Evolutionary conservation across 1,140 invertebrate species (phyloP).

Genomic region (Calosoma granatense): DNA sequence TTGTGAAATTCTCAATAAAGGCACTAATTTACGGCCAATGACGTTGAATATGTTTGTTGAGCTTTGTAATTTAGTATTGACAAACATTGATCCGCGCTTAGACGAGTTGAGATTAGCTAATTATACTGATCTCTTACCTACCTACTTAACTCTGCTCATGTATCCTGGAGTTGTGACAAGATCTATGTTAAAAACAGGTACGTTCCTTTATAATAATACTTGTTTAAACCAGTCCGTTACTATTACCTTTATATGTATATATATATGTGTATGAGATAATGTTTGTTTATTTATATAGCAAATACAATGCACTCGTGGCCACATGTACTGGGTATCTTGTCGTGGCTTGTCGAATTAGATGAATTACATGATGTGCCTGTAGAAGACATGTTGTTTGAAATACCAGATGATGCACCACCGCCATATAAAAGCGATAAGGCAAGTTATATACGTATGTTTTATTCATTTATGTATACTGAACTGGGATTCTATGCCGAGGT

Average conservation of each 20-base stretch:
- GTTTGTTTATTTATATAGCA: background rate
- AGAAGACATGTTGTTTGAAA: background rate
- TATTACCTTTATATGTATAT: no score
- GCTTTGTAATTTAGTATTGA: background rate
- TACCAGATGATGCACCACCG: background rate
- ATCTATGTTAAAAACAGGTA: background rate
- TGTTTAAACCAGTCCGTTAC: no score
- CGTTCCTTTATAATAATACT: no score
- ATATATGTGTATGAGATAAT: no score
- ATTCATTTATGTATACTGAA: background rate
- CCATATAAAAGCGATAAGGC: background rate
- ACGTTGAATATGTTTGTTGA: background rate
- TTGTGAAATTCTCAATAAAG: background rate
- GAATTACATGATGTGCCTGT: background rate
- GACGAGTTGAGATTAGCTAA: background rate
- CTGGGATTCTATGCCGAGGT: background rate
- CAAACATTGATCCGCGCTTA: background rate
- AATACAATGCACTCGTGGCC: slow-evolving; percentile 3
- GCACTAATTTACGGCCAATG: background rate
- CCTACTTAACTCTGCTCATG: background rate
- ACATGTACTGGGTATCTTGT: background rate
- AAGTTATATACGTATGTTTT: background rate
- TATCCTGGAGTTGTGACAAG: background rate
- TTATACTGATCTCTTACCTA: background rate
- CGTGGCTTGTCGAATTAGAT: slow-evolving; percentile 1